Percentiles rank a stretch among this genome's conserved stretches.
These are phyloP conservation scores for Cenopis cana DNA, from an alignment of 2,888 invertebrate species.

Conservation along the genomic window DNA sequence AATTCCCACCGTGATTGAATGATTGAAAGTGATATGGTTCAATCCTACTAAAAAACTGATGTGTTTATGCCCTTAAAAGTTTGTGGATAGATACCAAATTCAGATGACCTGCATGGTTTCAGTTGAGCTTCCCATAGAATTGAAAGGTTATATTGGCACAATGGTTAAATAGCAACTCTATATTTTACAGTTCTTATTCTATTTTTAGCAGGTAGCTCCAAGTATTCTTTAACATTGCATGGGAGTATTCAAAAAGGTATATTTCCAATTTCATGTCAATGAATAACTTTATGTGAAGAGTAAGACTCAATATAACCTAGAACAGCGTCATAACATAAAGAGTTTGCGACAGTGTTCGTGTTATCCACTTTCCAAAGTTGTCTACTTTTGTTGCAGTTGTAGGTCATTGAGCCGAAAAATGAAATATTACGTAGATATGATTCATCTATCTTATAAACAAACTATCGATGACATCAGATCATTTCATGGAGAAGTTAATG, in stretches of 20 bases:
- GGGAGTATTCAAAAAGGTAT: not conserved
- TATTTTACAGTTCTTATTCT: not conserved
- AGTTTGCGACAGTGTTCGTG: not conserved
- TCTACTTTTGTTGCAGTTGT: conserved; percentile 21
- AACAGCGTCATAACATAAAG: not conserved
- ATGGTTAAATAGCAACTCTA: not conserved
- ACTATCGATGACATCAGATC: conserved; percentile 24
- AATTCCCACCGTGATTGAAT: too few species aligned
- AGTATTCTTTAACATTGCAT: not conserved
- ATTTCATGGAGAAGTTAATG: conserved; percentile 11
- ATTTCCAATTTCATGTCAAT: not conserved
- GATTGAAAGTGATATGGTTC: too few species aligned
- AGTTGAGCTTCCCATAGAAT: not conserved
- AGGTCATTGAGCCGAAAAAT: conserved; percentile 18
- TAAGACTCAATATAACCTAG: conserved; percentile 8
- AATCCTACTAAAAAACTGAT: too few species aligned
- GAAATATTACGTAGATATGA: conserved; percentile 36
- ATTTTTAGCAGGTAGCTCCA: not conserved
- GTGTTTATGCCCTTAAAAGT: too few species aligned
- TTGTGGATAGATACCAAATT: not conserved
- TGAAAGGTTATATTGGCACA: too few species aligned
- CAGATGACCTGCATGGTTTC: not conserved
- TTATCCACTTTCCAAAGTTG: conserved; percentile 22
- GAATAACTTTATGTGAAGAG: not conserved
- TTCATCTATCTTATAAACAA: conserved; percentile 33